Base-by-base conservation (phyloP, 2,888 invertebrate species). In the Caenorhabditis wallacei region DNA sequence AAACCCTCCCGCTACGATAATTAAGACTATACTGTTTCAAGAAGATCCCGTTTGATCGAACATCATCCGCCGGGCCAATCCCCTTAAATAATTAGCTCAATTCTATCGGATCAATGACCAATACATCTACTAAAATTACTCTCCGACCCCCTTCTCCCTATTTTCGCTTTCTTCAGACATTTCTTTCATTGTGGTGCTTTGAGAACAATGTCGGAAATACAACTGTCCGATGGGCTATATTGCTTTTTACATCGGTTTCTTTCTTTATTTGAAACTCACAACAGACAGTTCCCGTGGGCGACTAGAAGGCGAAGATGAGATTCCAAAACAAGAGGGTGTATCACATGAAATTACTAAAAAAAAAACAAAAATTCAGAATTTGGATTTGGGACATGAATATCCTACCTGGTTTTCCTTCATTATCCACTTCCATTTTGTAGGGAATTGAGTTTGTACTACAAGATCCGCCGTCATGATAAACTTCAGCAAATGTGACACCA, bases 371-470 rank as follows among this genome's bases (percentile, higher is more conserved):
- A 13, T 5, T 11, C 13, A 2, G 43, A 16, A 43, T 48, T 48
- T 48, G 11, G 26, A 53, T 24, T 24, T n/a, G n/a, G n/a, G n/a
- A n/a, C n/a, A n/a, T n/a, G n/a, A 11, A 5, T 22, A 48, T n/a
- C 46, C 22, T 16, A 89, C 89, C 88, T 69, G 88, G 88, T 53
- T 84, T 87, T 82, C 89, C 89, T 56, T 81, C 79, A 16, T 63
- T 66, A 56, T 88, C 87, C 24, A 89, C 84, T 61, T 76, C 70
- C 30, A 89, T 78, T 54, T 83, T 85, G 56, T 88, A 89, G 0
- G 89, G 89, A 20, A 89, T 84, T 13, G 87, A 70, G 22, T 85
- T 85, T 10, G 69, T 79, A 30, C 85, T 85, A 78, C 89, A 88
- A 1, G 87, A 84, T 13, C 85, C 88, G 18, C 84, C 86, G 18